These are phyloP conservation scores for Seriola quinqueradiata DNA, from an alignment of 2,113 vertebrate species.

Conservation along the genomic window DNA sequence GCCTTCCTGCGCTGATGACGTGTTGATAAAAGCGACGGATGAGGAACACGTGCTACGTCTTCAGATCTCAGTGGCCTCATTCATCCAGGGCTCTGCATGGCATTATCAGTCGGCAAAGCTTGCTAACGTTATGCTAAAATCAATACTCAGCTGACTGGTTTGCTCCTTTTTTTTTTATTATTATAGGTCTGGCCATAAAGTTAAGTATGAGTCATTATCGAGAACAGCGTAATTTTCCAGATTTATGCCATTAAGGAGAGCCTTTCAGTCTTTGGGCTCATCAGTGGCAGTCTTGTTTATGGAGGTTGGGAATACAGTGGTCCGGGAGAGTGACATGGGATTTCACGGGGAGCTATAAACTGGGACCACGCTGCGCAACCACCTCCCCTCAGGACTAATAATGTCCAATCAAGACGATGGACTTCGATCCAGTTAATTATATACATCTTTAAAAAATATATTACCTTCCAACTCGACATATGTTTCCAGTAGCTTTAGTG, in stretches of 20 bases:
- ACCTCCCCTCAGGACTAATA: constrained; percentile 18
- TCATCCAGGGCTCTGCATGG: constrained; percentile 34
- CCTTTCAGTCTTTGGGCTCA: constrained; percentile 52
- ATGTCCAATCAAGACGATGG: constrained; percentile 54
- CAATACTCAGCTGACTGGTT: constrained; percentile 68
- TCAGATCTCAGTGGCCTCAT: constrained; percentile 52
- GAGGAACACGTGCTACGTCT: constrained; percentile 44
- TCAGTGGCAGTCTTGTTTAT: constrained; percentile 58
- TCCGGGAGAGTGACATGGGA: constrained; percentile 15
- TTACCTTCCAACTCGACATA: constrained; percentile 1
- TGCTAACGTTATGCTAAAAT: constrained; percentile 67
- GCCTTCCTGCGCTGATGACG: constrained; percentile 72
- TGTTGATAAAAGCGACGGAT: constrained; percentile 67
- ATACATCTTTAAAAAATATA: constrained; percentile 11
- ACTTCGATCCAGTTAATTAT: constrained; percentile 51
- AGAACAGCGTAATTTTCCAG: constrained; percentile 59
- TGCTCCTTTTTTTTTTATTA: constrained; percentile 59
- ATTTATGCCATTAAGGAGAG: constrained; percentile 62
- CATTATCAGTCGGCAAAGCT: constrained; percentile 52
- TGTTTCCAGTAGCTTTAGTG: not conserved
- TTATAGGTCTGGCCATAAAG: constrained; percentile 66
- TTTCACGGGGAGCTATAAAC: constrained; percentile 54
- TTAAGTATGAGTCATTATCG: constrained; percentile 75
- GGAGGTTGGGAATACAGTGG: constrained; percentile 30
- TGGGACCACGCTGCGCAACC: not conserved